Conservation (phyloP, 2,888 invertebrate genomes). For the Syrista parreyssii region DNA sequence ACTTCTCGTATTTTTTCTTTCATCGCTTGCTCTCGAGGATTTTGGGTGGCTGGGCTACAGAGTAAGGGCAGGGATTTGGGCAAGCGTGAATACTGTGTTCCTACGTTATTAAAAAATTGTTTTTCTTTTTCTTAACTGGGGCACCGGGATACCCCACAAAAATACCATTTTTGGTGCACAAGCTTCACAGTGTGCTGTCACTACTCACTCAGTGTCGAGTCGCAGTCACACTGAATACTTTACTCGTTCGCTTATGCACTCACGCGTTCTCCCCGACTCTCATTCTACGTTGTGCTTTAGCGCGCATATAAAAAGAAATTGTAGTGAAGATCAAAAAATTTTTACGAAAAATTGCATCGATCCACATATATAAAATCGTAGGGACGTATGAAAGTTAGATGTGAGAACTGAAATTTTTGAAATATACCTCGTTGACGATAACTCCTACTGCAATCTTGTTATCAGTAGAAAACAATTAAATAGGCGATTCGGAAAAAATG, state of each 20-base stretch:
- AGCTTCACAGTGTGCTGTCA: not conserved
- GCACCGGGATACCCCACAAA: not conserved
- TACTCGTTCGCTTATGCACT: not conserved
- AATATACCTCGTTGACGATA: not conserved
- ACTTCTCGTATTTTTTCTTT: constrained; percentile 14
- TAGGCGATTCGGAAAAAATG: not conserved
- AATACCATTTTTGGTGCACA: not conserved
- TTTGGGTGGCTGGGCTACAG: not conserved
- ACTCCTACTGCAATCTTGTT: not conserved
- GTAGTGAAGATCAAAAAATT: not conserved
- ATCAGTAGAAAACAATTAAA: not conserved
- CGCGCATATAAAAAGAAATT: not conserved
- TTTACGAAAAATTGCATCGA: not conserved
- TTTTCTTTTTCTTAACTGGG: not conserved
- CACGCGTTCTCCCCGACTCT: not conserved
- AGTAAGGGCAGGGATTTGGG: not conserved
- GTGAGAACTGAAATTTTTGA: constrained; percentile 17
- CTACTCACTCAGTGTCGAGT: not conserved
- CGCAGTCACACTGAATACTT: not conserved
- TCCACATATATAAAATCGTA: constrained; percentile 9
- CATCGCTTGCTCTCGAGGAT: constrained; percentile 11
- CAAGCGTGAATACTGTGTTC: constrained; percentile 27
- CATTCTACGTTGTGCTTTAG: not conserved
- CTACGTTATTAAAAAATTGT: not conserved
- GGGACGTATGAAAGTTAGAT: not conserved